Percentiles rank a stretch among this genome's conserved stretches.
Conservation (phyloP, 2,888 invertebrate genomes). For the Yponomeuta plumbellus region DNA sequence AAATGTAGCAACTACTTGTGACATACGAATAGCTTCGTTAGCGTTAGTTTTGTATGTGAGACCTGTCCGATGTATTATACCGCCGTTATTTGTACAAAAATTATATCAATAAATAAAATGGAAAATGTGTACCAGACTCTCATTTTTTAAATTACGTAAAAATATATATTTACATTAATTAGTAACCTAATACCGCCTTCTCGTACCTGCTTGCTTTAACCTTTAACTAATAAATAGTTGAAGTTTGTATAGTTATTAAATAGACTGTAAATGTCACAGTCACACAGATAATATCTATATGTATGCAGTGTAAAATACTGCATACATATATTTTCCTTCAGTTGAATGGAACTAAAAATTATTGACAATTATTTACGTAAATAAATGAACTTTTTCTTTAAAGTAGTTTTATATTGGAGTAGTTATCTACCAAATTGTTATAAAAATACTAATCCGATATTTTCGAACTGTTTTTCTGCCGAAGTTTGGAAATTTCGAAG, state of each 20-base stretch:
- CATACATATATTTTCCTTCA: too few species aligned
- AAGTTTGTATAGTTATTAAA: too few species aligned
- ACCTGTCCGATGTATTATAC: slow-evolving; percentile 76
- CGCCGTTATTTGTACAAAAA: slow-evolving; percentile 77
- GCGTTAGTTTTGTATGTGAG: slow-evolving; percentile 77
- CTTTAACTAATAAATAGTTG: too few species aligned
- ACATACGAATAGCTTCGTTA: slow-evolving; percentile 68
- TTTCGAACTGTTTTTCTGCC: neutral
- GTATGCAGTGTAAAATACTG: too few species aligned
- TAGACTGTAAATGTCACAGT: neutral
- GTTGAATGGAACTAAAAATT: too few species aligned
- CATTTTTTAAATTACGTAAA: slow-evolving; percentile 21
- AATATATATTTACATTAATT: too few species aligned
- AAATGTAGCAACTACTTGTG: slow-evolving; percentile 54
- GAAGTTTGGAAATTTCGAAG: too few species aligned
- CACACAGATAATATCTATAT: too few species aligned
- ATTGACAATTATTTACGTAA: neutral
- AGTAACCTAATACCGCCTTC: too few species aligned
- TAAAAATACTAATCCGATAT: neutral
- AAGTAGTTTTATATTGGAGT: too few species aligned
- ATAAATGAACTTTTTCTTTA: neutral
- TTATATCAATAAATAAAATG: slow-evolving; percentile 73
- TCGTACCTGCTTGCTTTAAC: too few species aligned
- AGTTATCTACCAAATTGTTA: too few species aligned
- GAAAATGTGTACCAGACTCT: slow-evolving; percentile 31